Conservation (phyloP, 2,113 vertebrate genomes). For the Amphiprion percula region DNA sequence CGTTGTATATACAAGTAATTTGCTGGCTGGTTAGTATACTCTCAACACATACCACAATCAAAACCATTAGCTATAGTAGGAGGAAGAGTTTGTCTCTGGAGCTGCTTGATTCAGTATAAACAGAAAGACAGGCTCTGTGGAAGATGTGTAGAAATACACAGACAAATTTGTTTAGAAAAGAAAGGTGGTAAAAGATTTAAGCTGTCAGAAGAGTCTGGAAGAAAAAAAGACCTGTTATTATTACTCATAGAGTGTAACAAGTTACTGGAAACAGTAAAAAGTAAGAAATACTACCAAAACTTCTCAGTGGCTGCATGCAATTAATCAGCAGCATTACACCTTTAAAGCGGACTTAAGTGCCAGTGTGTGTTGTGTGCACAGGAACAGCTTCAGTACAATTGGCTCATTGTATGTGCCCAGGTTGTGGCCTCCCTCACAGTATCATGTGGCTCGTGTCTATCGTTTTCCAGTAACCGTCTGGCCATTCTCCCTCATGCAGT, state of each 20-base stretch:
- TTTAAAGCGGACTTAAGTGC: conserved; percentile 12
- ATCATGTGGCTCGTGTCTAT: conserved; percentile 69
- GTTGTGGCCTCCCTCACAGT: conserved; percentile 61
- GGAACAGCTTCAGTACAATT: conserved; percentile 55
- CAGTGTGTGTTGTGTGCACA: conserved; percentile 23
- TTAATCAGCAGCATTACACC: neutral
- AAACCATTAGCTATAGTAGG: conserved; percentile 6
- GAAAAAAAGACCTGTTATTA: no score
- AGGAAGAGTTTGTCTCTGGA: neutral
- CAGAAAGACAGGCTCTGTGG: neutral
- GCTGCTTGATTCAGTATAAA: neutral
- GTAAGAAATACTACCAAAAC: neutral
- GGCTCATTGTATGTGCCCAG: conserved; percentile 70
- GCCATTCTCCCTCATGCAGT: conserved; percentile 28
- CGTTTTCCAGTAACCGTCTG: conserved; percentile 56
- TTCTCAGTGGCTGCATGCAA: neutral
- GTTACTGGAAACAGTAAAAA: no score
- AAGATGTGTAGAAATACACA: neutral
- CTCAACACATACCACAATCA: conserved; percentile 28
- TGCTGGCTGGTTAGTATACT: conserved; percentile 15
- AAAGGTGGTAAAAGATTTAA: neutral
- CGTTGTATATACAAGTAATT: conserved; percentile 21
- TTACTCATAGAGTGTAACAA: no score
- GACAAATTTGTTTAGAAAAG: neutral
- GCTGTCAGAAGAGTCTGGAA: no score